phyloP scores from a whole-genome alignment of 2,888 invertebrate genomes.

The Phaedon cochleariae region DNA sequence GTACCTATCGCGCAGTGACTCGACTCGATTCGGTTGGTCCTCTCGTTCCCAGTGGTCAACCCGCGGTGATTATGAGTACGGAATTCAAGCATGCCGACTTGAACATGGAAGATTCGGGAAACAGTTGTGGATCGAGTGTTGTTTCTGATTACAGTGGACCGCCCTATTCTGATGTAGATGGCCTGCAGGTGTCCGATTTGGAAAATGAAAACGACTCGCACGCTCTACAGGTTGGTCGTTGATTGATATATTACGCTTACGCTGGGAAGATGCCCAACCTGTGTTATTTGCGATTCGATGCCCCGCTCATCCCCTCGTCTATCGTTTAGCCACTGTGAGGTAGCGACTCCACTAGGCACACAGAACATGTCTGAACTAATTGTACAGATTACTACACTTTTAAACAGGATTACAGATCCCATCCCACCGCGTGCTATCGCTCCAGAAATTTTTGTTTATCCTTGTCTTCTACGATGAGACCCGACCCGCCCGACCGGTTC shows the following conservation, averaged over 20 bases:
- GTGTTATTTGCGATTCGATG: no score
- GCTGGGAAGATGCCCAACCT: not conserved
- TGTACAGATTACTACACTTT: no score
- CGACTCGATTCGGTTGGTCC: not conserved
- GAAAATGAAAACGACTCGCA: constrained; percentile 64
- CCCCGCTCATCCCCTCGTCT: no score
- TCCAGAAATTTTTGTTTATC: no score
- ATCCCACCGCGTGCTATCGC: no score
- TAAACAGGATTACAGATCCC: no score
- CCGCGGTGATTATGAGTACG: constrained; percentile 56
- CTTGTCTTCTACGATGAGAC: no score
- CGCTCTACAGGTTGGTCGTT: constrained; percentile 56
- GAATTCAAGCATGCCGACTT: constrained; percentile 57
- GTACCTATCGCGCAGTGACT: not conserved
- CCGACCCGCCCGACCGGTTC: no score
- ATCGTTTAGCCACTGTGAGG: no score
- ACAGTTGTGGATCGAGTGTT: constrained; percentile 62
- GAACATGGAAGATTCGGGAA: constrained; percentile 61
- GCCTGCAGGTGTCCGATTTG: constrained; percentile 68
- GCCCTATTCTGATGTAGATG: constrained; percentile 67
- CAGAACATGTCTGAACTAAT: no score
- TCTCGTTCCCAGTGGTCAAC: not conserved
- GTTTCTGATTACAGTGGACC: constrained; percentile 59
- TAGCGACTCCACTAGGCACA: no score
- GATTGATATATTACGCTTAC: no score